A percentile compares a stretch with the other conserved stretches of the same genome.
Evolutionary conservation across 2,113 vertebrate genomes (phyloP).

Genomic region (Sardina pilchardus): DNA sequence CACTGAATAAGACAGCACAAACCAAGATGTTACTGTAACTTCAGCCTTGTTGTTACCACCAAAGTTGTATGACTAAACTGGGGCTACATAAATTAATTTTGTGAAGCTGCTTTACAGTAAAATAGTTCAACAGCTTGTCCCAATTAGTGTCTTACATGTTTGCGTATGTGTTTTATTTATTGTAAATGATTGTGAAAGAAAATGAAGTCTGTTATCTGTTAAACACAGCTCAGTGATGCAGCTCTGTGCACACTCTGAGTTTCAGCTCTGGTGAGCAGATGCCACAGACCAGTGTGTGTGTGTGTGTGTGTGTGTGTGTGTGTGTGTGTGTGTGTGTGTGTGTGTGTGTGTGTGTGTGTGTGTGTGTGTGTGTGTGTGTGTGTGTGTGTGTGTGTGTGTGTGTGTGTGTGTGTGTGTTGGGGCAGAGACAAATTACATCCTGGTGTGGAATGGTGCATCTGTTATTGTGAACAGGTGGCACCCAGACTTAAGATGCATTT

Average conservation of each 20-base stretch:
- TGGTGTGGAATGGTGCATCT: constrained; percentile 49
- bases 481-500: constrained; percentile 47
- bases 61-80: neutral
- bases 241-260: neutral
- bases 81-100: neutral
- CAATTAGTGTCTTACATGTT: neutral
- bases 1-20: neutral
- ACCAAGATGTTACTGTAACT: neutral
- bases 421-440: constrained; percentile 57
- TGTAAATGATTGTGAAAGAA: neutral
- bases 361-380: constrained; percentile 4
- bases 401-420: constrained; percentile 36
- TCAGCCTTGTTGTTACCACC: neutral
- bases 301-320: constrained; percentile 28
- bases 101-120: neutral
- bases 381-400: constrained; percentile 7
- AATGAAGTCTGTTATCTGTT: neutral
- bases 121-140: neutral
- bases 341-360: neutral
- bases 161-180: neutral
- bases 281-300: neutral
- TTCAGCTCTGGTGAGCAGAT: neutral
- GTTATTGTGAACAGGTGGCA: constrained; percentile 57
- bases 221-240: neutral
- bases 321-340: constrained; percentile 12